These are phyloP conservation scores for Streptopelia turtur DNA, from an alignment of 2,797 vertebrate species.

Conservation along the genomic window DNA sequence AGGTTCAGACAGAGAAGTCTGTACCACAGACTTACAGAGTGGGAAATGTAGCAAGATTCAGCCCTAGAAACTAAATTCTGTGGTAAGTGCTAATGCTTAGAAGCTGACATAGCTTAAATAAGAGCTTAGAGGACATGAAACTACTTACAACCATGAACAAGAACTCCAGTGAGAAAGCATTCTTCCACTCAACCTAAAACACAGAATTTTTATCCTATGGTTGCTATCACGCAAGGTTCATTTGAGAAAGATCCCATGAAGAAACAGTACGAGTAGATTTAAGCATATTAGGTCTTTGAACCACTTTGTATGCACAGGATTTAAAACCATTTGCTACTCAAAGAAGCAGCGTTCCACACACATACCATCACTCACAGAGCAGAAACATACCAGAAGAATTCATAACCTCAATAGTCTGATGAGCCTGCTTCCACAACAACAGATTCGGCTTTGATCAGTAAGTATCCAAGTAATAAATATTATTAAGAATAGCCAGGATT, in stretches of 20 bases:
- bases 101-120: background rate
- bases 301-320: background rate
- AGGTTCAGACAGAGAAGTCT: background rate
- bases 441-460: background rate
- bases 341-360: background rate
- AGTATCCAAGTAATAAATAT: background rate
- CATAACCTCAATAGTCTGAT: background rate
- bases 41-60: background rate
- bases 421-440: background rate
- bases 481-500: background rate
- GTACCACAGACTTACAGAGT: background rate
- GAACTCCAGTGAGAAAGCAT: background rate
- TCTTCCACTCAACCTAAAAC: background rate
- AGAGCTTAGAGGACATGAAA: background rate
- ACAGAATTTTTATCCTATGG: background rate
- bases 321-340: background rate
- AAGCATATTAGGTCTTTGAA: background rate
- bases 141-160: background rate
- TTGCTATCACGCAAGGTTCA: background rate
- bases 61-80: background rate
- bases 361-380: background rate
- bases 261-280: background rate
- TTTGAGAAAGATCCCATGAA: background rate
- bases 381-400: background rate
- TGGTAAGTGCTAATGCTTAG: background rate